phyloP scores from a whole-genome alignment of 2,888 invertebrate genomes.

The Rotaria macrura region DNA sequence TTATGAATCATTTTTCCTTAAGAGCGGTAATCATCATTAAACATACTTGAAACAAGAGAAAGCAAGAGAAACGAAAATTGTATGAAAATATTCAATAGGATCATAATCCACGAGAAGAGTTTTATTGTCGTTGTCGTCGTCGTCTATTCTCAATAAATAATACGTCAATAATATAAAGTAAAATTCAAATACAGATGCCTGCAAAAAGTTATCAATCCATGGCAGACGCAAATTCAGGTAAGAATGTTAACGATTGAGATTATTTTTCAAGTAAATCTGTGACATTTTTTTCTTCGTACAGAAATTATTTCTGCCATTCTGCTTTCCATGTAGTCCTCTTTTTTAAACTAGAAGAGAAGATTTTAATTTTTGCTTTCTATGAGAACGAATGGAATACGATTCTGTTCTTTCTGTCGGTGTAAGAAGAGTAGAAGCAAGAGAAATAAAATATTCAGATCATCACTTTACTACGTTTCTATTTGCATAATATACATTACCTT shows the following conservation, averaged over 20 bases:
- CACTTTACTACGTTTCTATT: background rate
- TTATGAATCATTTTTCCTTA: background rate
- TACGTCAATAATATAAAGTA: background rate
- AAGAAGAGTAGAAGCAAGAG: background rate
- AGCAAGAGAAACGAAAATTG: background rate
- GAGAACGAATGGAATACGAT: background rate
- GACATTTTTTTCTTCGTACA: too few relatives aligned
- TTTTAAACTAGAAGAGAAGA: background rate
- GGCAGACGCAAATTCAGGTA: background rate
- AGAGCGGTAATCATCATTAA: background rate
- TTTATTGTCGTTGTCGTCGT: too few relatives aligned
- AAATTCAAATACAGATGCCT: background rate
- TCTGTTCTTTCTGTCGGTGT: background rate
- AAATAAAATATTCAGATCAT: background rate
- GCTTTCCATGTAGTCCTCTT: background rate
- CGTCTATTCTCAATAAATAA: too few relatives aligned
- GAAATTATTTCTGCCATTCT: background rate
- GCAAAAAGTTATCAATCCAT: background rate
- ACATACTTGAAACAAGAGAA: background rate
- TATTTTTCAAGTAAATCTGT: background rate
- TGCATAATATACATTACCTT: background rate
- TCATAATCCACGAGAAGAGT: background rate
- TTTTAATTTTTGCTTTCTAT: background rate
- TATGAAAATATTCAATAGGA: background rate
- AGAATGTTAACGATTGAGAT: background rate